Evolutionary conservation across 2,888 invertebrate species (phyloP).

Genomic region (Hirtodrosophila alboralis): DNA sequence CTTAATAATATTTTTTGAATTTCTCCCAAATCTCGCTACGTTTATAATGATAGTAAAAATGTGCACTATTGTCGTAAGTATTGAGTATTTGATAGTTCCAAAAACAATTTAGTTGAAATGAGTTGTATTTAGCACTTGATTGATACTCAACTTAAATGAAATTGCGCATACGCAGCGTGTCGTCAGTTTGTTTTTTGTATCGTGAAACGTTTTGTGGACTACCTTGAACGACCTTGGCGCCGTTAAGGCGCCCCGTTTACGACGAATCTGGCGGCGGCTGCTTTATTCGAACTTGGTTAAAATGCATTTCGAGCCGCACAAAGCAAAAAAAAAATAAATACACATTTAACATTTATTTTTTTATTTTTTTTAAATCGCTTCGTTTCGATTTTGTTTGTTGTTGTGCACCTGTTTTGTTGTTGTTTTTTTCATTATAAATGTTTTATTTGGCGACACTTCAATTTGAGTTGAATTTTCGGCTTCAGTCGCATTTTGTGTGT

Average conservation of each 20-base stretch:
- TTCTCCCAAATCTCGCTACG: too few species aligned
- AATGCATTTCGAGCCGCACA: slow-evolving; percentile 59
- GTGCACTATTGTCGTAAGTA: too few species aligned
- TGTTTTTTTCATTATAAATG: slow-evolving; percentile 18
- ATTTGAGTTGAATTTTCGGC: slow-evolving; percentile 19
- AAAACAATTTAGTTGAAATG: too few species aligned
- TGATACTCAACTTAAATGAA: slow-evolving; percentile 12
- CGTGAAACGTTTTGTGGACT: slow-evolving; percentile 64
- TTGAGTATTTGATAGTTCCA: too few species aligned
- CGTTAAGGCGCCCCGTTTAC: slow-evolving; percentile 59
- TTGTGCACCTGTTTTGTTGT: slow-evolving; percentile 38
- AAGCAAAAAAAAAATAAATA: slow-evolving; percentile 35
- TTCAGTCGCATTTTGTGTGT: slow-evolving; percentile 21
- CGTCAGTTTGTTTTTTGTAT: slow-evolving; percentile 12
- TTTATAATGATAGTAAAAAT: too few species aligned
- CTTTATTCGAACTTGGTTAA: slow-evolving; percentile 70
- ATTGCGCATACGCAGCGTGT: slow-evolving; percentile 71
- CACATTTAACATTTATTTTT: slow-evolving; percentile 47
- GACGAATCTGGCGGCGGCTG: slow-evolving; percentile 31
- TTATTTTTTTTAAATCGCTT: slow-evolving; percentile 10
- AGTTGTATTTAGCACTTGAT: too few species aligned
- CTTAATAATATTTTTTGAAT: too few species aligned
- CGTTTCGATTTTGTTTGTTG: slow-evolving; percentile 36
- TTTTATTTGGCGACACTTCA: slow-evolving; percentile 24
- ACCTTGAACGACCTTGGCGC: slow-evolving; percentile 77